phyloP scores from a whole-genome alignment of 1,140 invertebrate species.

The Brachionus manjavacas region DNA sequence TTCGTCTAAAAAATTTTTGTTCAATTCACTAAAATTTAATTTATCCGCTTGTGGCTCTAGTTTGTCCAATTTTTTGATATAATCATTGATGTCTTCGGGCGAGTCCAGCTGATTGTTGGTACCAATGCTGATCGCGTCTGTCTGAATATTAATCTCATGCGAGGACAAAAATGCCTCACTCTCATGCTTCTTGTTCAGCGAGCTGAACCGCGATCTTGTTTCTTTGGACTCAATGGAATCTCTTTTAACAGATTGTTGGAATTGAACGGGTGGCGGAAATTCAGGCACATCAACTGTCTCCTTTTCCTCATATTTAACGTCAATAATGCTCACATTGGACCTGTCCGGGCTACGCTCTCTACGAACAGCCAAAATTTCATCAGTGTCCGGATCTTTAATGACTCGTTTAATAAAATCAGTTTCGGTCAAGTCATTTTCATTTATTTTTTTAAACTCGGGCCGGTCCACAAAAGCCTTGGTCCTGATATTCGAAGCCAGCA shows the following conservation, averaged over 20 bases:
- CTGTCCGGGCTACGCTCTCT: neutral
- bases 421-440: neutral
- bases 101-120: constrained; percentile 29
- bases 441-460: neutral
- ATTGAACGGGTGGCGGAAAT: constrained; percentile 14
- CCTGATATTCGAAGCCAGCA: neutral
- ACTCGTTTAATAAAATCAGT: neutral
- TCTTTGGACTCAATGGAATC: neutral
- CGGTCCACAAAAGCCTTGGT: neutral
- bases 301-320: neutral
- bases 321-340: neutral
- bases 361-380: neutral
- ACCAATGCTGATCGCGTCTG: neutral
- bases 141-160: constrained; percentile 39
- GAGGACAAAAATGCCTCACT: constrained; percentile 23
- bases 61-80: constrained; percentile 19
- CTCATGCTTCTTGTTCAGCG: constrained; percentile 19
- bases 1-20: constrained; percentile 7
- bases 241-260: constrained; percentile 15
- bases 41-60: neutral
- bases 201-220: neutral
- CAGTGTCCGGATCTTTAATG: constrained; percentile 8
- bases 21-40: constrained; percentile 29
- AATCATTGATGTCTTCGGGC: constrained; percentile 7
- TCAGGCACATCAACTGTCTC: neutral